Evolutionary conservation across 2,113 vertebrate species (phyloP).

Genomic region (Brachypodius melanocephalos): DNA sequence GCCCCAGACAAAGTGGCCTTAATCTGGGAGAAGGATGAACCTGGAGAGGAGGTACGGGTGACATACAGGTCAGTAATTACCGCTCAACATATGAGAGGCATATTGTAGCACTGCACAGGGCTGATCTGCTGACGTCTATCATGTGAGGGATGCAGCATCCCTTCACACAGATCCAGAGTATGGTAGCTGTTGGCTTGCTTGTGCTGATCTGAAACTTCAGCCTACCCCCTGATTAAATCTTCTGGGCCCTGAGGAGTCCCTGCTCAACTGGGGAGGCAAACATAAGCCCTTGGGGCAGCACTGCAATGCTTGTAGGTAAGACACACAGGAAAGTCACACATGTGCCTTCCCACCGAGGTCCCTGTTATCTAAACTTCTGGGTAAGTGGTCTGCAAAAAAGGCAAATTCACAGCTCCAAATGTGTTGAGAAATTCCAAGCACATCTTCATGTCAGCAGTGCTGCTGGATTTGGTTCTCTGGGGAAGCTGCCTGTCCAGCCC

Average conservation of each 20-base stretch:
- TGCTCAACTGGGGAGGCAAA: not conserved
- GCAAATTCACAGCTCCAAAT: not conserved
- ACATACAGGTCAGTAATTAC: conserved; percentile 66
- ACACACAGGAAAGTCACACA: not conserved
- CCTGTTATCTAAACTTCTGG: not conserved
- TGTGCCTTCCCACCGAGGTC: not conserved
- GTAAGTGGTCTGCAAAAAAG: not conserved
- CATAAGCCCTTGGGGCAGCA: not conserved
- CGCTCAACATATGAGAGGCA: not conserved
- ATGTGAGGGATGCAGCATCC: not conserved
- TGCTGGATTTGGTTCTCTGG: not conserved
- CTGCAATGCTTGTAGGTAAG: not conserved
- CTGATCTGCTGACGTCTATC: not conserved
- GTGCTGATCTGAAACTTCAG: not conserved
- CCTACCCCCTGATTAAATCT: not conserved
- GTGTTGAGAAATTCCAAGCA: not conserved
- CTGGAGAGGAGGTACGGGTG: conserved; percentile 49
- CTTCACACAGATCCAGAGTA: not conserved
- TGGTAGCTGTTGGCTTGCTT: not conserved
- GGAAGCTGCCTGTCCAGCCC: not conserved
- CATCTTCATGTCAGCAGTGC: not conserved
- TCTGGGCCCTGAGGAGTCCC: not conserved
- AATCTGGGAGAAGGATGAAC: conserved; percentile 74
- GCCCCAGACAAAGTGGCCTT: conserved; percentile 68
- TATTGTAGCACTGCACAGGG: not conserved